Evolutionary conservation across 2,797 vertebrate species (phyloP).

Genomic region (Hippocampus kuda): DNA sequence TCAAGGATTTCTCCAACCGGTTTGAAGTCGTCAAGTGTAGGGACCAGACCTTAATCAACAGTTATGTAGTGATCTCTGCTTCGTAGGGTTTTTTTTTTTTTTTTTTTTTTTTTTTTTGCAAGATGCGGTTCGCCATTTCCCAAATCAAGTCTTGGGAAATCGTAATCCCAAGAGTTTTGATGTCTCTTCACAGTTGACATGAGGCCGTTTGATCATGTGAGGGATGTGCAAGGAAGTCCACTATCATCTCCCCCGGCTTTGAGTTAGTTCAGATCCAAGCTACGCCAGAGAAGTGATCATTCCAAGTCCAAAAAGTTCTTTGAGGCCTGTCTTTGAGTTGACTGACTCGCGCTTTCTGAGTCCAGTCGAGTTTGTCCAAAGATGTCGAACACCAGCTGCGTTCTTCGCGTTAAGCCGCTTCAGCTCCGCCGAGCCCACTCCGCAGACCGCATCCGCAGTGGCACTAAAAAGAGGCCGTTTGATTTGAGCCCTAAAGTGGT

Average conservation of each 20-base stretch:
- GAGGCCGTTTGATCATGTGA: background rate
- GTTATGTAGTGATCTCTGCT: background rate
- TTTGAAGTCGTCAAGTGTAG: background rate
- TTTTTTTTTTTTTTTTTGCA: background rate
- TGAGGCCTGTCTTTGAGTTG: background rate
- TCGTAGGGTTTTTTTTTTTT: background rate
- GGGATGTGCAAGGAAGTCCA: background rate
- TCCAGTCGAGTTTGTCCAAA: slow-evolving; percentile 4
- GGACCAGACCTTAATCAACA: background rate
- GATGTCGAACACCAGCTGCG: slow-evolving; percentile 6
- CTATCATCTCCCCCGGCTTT: background rate
- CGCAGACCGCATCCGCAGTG: slow-evolving; percentile 18
- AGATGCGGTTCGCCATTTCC: background rate
- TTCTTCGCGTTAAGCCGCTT: slow-evolving; percentile 19
- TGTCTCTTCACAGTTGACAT: background rate
- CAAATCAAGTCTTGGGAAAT: background rate
- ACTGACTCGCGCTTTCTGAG: background rate
- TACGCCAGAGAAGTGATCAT: background rate
- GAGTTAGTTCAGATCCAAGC: background rate
- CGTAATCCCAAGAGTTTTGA: background rate
- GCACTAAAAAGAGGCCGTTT: slow-evolving; percentile 16
- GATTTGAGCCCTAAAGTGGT: slow-evolving; percentile 1
- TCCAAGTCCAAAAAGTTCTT: background rate
- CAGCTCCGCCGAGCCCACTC: slow-evolving; percentile 8
- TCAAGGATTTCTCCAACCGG: background rate